Conservation (phyloP, 2,888 invertebrate species). For the Alentia gelatinosa region DNA sequence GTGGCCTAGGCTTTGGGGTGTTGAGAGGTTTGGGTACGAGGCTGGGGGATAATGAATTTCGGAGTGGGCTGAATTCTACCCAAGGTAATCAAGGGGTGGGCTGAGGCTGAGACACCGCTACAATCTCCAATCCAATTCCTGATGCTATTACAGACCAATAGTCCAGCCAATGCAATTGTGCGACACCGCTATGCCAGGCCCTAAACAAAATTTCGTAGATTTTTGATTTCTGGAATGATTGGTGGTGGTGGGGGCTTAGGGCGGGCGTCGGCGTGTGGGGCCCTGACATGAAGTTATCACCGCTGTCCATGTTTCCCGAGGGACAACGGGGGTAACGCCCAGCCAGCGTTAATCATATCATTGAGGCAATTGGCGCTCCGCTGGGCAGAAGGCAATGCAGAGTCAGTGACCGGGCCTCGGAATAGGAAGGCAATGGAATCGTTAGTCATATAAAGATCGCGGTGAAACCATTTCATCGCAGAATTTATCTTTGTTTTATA, state of each 20-base stretch:
- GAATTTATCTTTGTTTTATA: no score
- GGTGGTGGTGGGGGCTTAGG: not conserved
- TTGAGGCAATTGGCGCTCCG: not conserved
- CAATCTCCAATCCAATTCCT: slow-evolving; percentile 46
- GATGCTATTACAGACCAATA: slow-evolving; percentile 8
- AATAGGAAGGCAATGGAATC: no score
- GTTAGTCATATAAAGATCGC: no score
- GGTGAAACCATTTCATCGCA: no score
- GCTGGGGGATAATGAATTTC: not conserved
- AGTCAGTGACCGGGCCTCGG: no score
- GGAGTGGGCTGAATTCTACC: not conserved
- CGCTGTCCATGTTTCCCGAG: not conserved
- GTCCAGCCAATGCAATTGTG: slow-evolving; percentile 25
- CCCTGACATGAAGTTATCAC: not conserved
- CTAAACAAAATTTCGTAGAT: slow-evolving; percentile 51
- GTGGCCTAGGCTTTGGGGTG: not conserved
- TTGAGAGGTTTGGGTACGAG: not conserved
- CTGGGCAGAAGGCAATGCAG: not conserved
- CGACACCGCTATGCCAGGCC: not conserved
- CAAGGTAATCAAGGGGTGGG: not conserved
- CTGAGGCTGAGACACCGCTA: not conserved
- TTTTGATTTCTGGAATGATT: slow-evolving; percentile 53
- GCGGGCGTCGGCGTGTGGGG: not conserved
- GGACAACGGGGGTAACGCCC: not conserved
- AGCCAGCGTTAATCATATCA: slow-evolving; percentile 19